Conservation (phyloP, 2,113 vertebrate genomes). For the Polypterus bichir region DNA sequence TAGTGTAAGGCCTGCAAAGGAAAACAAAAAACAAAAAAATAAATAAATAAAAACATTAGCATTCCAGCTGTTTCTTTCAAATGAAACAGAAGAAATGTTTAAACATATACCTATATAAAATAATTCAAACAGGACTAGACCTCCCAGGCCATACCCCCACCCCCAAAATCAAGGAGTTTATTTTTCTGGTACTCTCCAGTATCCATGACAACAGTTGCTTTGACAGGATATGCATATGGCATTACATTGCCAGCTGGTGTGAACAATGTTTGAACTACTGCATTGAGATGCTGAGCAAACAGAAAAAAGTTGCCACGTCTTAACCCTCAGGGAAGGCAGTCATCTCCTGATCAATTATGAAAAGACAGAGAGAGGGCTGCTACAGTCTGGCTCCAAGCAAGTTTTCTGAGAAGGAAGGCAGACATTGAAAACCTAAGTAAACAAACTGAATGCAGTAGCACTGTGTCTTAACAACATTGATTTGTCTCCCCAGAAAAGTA, state of each 20-base stretch:
- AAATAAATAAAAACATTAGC: slow-evolving; percentile 34
- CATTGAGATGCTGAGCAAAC: slow-evolving; percentile 99
- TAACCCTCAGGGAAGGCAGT: slow-evolving; percentile 87
- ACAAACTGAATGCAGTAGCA: slow-evolving; percentile 85
- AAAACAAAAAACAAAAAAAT: slow-evolving; percentile 17
- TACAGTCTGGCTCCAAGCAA: slow-evolving; percentile 86
- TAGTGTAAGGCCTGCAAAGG: background rate
- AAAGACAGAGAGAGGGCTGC: slow-evolving; percentile 82
- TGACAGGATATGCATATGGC: slow-evolving; percentile 98
- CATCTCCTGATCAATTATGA: slow-evolving; percentile 99
- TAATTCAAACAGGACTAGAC: too few species aligned
- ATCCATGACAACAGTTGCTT: slow-evolving; percentile 99
- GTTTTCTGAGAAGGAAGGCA: slow-evolving; percentile 81
- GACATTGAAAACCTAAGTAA: slow-evolving; percentile 84
- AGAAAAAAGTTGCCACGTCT: slow-evolving; percentile 93
- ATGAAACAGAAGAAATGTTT: background rate
- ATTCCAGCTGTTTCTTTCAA: slow-evolving; percentile 34
- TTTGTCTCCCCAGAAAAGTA: slow-evolving; percentile 72
- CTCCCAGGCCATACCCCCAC: too few species aligned
- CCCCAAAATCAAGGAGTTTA: slow-evolving; percentile 66
- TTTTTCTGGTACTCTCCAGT: slow-evolving; percentile 87
- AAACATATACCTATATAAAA: too few species aligned
- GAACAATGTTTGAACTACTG: slow-evolving; percentile 99
- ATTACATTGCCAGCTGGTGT: slow-evolving; percentile 97
- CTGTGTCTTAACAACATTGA: slow-evolving; percentile 84